Evolutionary conservation across 2,113 vertebrate genomes (phyloP).

Genomic region (Oncorhynchus keta): DNA sequence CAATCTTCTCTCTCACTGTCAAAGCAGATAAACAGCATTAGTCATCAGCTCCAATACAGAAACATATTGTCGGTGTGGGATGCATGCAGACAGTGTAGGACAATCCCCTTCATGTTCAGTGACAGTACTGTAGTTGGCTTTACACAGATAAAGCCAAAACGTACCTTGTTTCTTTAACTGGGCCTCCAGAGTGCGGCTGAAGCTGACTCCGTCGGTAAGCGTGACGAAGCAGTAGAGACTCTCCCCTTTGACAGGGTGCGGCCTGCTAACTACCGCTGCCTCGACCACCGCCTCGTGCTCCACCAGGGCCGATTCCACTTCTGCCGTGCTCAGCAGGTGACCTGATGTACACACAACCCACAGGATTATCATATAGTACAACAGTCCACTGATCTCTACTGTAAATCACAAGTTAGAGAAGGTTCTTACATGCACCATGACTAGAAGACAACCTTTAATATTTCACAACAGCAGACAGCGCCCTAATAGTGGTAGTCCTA

Average conservation of each 20-base stretch:
- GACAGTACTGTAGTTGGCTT: too few species aligned
- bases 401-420: too few species aligned
- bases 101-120: too few species aligned
- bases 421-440: too few species aligned
- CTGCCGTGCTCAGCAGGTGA: conserved; percentile 90
- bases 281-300: conserved; percentile 83
- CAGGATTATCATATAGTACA: too few species aligned
- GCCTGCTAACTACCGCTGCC: conserved; percentile 88
- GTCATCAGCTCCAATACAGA: too few species aligned
- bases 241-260: conserved; percentile 92
- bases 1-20: conserved; percentile 93
- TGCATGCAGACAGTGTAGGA: too few species aligned
- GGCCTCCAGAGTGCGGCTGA: conserved; percentile 73
- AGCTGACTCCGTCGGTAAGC: conserved; percentile 80
- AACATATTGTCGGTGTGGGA: too few species aligned
- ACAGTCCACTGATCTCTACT: too few species aligned
- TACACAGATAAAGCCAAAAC: neutral
- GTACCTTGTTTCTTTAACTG: conserved; percentile 90
- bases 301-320: conserved; percentile 93
- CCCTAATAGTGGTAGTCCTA: too few species aligned
- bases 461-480: too few species aligned
- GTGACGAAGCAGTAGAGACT: conserved; percentile 97
- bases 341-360: conserved; percentile 66
- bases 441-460: too few species aligned
- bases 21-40: neutral